Conservation (phyloP, 2,888 invertebrate species). For the Gnatocerus cornutus region DNA sequence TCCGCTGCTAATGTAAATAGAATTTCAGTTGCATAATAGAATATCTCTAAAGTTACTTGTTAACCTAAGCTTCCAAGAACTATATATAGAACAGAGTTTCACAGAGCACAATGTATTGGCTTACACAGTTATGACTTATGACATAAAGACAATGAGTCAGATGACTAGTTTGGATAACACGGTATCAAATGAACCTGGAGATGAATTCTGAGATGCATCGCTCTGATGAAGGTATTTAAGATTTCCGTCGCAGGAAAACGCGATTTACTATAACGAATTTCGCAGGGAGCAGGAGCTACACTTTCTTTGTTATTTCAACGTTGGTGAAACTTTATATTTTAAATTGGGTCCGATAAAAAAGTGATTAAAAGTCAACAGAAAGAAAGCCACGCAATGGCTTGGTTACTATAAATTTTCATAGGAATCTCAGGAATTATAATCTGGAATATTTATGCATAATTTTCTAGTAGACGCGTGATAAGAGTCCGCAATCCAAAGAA, state of each 20-base stretch:
- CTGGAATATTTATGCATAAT: too few relatives aligned
- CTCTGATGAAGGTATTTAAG: not conserved
- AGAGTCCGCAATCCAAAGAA: too few relatives aligned
- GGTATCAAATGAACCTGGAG: slow-evolving; percentile 2
- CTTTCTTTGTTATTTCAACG: not conserved
- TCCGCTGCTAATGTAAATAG: not conserved
- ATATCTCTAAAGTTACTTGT: slow-evolving; percentile 3
- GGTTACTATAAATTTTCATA: too few relatives aligned
- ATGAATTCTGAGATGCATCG: not conserved
- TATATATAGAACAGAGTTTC: slow-evolving; percentile 2
- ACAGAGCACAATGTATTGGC: not conserved
- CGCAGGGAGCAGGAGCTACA: not conserved
- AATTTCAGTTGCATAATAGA: not conserved
- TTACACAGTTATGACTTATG: slow-evolving; percentile 11
- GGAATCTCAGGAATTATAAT: too few relatives aligned
- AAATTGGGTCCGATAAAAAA: not conserved
- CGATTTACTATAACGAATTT: not conserved
- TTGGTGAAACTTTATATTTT: not conserved
- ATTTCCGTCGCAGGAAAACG: too few relatives aligned
- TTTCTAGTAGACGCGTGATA: too few relatives aligned
- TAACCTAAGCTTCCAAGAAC: slow-evolving; percentile 10
- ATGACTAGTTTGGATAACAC: slow-evolving; percentile 8
- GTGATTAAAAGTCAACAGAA: not conserved
- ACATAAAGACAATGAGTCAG: not conserved
- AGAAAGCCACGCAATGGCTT: not conserved